Evolutionary conservation across 2,888 invertebrate genomes (phyloP).

Genomic region (Ligdia adustata): DNA sequence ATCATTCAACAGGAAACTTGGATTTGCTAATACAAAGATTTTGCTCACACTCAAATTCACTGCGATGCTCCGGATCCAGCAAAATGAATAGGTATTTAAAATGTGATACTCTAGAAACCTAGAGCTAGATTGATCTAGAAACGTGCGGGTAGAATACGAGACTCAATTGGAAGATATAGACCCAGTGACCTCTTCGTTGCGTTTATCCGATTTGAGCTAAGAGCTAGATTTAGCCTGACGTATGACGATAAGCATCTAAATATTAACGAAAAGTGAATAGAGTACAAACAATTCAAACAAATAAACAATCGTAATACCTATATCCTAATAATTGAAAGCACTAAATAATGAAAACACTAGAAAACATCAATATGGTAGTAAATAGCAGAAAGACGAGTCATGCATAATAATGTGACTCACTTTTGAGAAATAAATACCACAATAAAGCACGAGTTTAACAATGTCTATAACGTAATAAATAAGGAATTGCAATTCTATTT

Average conservation of each 20-base stretch:
- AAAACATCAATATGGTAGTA: background rate
- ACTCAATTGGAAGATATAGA: conserved; percentile 31
- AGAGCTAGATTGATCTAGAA: background rate
- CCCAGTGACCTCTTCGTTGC: conserved; percentile 31
- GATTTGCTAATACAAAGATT: no score
- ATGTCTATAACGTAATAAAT: no score
- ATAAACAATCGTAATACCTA: no score
- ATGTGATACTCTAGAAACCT: background rate
- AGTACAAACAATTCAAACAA: no score
- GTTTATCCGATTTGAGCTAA: conserved; percentile 33
- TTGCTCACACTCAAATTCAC: no score
- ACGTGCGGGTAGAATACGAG: conserved; percentile 12
- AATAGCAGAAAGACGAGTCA: conserved; percentile 13
- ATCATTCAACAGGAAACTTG: no score
- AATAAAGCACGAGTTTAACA: background rate
- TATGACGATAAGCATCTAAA: no score
- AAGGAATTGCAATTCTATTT: no score
- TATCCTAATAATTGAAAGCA: conserved; percentile 3
- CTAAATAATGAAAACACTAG: no score
- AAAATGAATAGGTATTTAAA: no score
- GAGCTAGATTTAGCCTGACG: conserved; percentile 10
- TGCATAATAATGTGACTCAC: conserved; percentile 15
- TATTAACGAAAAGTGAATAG: no score
- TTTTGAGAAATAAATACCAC: background rate
- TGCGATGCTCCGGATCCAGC: no score